A percentile compares a stretch with the other conserved stretches of the same genome.
Conservation (phyloP, 2,888 invertebrate species). For the Perizoma flavofasciatum region DNA sequence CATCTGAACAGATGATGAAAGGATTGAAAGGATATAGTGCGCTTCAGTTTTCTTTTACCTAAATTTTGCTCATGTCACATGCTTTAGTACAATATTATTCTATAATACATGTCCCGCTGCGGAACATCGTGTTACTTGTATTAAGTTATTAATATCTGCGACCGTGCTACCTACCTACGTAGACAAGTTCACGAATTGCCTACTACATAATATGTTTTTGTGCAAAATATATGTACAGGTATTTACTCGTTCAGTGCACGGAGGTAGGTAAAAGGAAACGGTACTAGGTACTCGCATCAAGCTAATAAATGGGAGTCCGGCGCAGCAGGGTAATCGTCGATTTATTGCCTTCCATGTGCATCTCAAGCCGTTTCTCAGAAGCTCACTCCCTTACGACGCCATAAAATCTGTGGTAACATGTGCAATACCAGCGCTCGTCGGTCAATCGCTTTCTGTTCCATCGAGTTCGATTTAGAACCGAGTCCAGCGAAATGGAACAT, state of each 20-base stretch:
- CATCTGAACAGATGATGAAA: no score
- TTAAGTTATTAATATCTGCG: no score
- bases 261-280: conserved; percentile 19
- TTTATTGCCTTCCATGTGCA: conserved; percentile 77
- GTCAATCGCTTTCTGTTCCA: conserved; percentile 39
- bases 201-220: no score
- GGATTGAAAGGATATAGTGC: no score
- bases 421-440: conserved; percentile 61
- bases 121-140: no score
- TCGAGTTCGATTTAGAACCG: conserved; percentile 23
- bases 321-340: conserved; percentile 65
- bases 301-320: conserved; percentile 29
- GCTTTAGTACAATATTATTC: no score
- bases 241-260: not conserved
- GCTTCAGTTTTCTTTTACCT: no score
- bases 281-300: conserved; percentile 9
- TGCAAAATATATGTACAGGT: no score
- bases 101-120: no score
- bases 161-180: no score
- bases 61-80: no score
- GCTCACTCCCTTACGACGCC: conserved; percentile 71
- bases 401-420: conserved; percentile 81
- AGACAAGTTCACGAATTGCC: no score
- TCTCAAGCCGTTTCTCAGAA: conserved; percentile 72
- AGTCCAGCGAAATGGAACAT: conserved; percentile 12